Conservation (phyloP, 2,113 vertebrate species). For the Nicator chloris region DNA sequence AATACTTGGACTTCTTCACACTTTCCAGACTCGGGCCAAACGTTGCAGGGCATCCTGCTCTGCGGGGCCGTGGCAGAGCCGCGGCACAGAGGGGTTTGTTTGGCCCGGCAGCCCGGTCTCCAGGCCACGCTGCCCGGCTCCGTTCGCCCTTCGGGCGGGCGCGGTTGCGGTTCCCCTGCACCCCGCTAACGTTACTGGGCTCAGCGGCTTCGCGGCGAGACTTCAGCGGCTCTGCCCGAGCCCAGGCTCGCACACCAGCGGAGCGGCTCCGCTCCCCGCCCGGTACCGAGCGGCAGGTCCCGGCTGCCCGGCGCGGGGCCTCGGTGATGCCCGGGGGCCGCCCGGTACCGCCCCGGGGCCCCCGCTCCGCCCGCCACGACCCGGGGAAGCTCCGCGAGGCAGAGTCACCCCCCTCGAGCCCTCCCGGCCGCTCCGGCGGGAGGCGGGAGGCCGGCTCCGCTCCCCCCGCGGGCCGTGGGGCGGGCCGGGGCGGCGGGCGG, state of each 20-base stretch:
- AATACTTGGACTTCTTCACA: fast-evolving
- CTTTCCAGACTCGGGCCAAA: not conserved
- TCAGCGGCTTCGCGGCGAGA: not conserved
- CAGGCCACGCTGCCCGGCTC: not conserved
- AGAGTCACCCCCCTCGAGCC: not conserved
- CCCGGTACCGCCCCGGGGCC: not conserved
- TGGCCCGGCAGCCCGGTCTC: not conserved
- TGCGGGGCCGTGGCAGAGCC: not conserved
- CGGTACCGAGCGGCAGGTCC: not conserved
- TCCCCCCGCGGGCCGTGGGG: not conserved
- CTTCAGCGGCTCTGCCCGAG: not conserved
- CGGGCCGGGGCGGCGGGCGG: not conserved
- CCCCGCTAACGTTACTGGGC: not conserved
- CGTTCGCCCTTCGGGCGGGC: not conserved
- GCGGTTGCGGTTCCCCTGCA: not conserved
- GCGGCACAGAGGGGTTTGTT: not conserved
- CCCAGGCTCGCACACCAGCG: not conserved
- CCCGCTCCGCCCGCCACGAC: not conserved
- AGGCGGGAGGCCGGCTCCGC: not conserved
- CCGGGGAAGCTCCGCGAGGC: fast-evolving
- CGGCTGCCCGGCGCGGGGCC: not conserved
- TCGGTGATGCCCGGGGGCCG: not conserved
- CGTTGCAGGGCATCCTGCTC: fast-evolving
- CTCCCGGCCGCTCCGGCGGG: not conserved
- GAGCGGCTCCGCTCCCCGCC: not conserved